Evolutionary conservation across 2,113 vertebrate genomes (phyloP), one percentile per base, ranked within the genome.

Genomic region (Solea solea): DNA sequence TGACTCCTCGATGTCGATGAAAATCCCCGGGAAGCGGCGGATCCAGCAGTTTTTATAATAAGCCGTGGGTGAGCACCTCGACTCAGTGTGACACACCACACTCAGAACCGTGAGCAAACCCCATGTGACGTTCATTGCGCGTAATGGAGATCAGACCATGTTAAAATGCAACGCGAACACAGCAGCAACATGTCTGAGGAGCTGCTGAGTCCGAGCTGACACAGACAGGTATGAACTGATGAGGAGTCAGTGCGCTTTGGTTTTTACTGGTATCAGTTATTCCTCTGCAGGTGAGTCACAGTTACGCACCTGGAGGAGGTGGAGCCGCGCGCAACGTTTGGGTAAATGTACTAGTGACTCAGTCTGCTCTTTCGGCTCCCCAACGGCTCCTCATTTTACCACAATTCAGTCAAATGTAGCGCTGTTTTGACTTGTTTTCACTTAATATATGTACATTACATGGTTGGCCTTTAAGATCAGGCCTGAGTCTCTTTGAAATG

Each of bases 41-140:
- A 99, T 97, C 97, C 98, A 98, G 90, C 98, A 99, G 90, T 94
- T 93, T 61, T 95, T 95, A 66, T 97, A 97, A 54, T 96, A 97
- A 0, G 90, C 70, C 0, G 92, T 95, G 44, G 95, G 94, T 0
- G 95, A 95, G 91, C 98, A 99, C 59, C 93, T 91, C 0, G 91
- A 53, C 13, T 91, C 88, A 0, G 91, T 72, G 27, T 72, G 48
- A 68, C 65, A 75, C 8, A 88, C 56, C 86, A 93, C 69, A 56
- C 74, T 78, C 45, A 96, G 63, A 0, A 95, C 79, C 80, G 94
- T 14, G 49, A 97, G 64, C 78, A 89, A 44, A 14, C 86, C 78
- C 90, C 85, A 82, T 40, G 88, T 45, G 60, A 74, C 90, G n/a
- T 80, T 87, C 96, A 97, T 97, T 9, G 92, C 89, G 84, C 85